Percentiles rank a stretch among this genome's conserved stretches.
phyloP scores from a whole-genome alignment of 2,888 invertebrate genomes.

The Adelphocoris suturalis region DNA sequence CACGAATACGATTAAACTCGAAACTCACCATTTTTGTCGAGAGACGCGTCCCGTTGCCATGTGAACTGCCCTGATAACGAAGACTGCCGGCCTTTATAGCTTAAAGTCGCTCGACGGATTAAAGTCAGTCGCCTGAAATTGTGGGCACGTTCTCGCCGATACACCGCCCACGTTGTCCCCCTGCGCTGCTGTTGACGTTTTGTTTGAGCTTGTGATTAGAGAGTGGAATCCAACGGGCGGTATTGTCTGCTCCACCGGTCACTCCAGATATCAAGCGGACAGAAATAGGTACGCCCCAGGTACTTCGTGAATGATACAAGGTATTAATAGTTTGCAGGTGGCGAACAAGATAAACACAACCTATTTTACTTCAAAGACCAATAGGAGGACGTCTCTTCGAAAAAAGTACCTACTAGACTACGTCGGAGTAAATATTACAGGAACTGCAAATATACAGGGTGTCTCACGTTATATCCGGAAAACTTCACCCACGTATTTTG shows the following conservation, averaged over 20 bases:
- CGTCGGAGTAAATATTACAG: too few species aligned
- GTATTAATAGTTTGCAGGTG: too few species aligned
- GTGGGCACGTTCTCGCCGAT: not conserved
- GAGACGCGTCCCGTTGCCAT: not conserved
- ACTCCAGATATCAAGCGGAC: not conserved
- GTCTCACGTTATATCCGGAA: too few species aligned
- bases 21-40: not conserved
- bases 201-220: not conserved
- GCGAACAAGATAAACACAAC: too few species aligned
- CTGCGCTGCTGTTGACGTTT: not conserved
- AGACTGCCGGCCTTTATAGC: not conserved
- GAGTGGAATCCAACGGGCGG: not conserved
- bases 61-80: not conserved
- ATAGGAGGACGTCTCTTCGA: too few species aligned
- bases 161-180: not conserved
- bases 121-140: not conserved
- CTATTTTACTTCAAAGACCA: too few species aligned
- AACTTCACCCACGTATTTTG: too few species aligned
- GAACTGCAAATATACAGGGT: too few species aligned
- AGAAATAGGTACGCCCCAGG: too few species aligned
- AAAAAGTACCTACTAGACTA: too few species aligned
- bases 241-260: not conserved
- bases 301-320: too few species aligned
- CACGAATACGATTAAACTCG: not conserved
- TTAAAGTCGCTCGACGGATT: not conserved